Evolutionary conservation across 2,113 vertebrate species (phyloP).

Genomic region (Sinocyclocheilus rhinocerous): DNA sequence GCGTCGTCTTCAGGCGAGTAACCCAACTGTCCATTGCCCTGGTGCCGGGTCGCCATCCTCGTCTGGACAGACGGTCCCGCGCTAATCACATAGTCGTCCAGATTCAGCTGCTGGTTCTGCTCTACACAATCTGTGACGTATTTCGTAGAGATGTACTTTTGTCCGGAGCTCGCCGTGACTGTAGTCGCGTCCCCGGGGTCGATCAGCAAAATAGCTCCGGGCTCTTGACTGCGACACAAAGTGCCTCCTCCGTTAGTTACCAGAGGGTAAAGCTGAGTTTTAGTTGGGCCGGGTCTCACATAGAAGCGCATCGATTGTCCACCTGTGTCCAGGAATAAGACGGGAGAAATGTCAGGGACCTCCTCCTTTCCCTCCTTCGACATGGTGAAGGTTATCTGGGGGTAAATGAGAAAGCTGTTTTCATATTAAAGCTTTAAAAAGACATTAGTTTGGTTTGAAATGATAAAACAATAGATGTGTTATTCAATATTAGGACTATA

Average conservation of each 20-base stretch:
- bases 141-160: slow-evolving; percentile 78
- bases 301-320: slow-evolving; percentile 84
- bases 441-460: not conserved
- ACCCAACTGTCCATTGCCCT: slow-evolving; percentile 55
- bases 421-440: too few species aligned
- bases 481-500: not conserved
- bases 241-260: slow-evolving; percentile 82
- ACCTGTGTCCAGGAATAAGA: slow-evolving; percentile 71
- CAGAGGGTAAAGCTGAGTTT: slow-evolving; percentile 77
- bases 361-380: not conserved
- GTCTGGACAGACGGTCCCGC: slow-evolving; percentile 2
- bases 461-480: not conserved
- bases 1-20: slow-evolving; percentile 81
- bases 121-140: slow-evolving; percentile 83
- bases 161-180: slow-evolving; percentile 54
- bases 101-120: slow-evolving; percentile 75
- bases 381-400: slow-evolving; percentile 36
- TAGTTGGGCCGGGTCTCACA: slow-evolving; percentile 79
- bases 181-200: slow-evolving; percentile 71
- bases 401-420: not conserved
- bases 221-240: slow-evolving; percentile 78
- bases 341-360: slow-evolving; percentile 55
- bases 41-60: slow-evolving; percentile 40
- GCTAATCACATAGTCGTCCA: slow-evolving; percentile 78
- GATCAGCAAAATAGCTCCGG: slow-evolving; percentile 79